Conservation (phyloP, 2,888 invertebrate genomes). For the Xestobium rufovillosum region DNA sequence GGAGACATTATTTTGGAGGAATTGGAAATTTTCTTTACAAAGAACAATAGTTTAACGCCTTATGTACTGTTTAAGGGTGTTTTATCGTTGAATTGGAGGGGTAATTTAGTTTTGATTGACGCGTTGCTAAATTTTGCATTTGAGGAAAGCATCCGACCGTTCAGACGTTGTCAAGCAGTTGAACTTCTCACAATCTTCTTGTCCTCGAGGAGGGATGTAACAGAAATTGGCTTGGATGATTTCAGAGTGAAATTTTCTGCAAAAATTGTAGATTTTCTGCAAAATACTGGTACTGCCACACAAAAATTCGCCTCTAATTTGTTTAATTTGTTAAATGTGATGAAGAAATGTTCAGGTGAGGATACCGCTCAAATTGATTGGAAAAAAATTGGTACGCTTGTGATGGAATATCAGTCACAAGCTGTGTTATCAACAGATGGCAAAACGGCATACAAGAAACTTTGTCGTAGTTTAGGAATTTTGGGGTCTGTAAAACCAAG, state of each 20-base stretch:
- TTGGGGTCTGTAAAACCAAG: constrained; percentile 35
- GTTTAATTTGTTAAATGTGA: constrained; percentile 48
- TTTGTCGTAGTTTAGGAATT: constrained; percentile 41
- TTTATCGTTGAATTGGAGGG: constrained; percentile 58
- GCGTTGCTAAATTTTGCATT: constrained; percentile 55
- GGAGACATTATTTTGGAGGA: constrained; percentile 48
- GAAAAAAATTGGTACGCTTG: constrained; percentile 36
- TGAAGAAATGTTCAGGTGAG: constrained; percentile 44
- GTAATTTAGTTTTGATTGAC: constrained; percentile 53
- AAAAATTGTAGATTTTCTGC: constrained; percentile 41
- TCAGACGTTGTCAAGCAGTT: constrained; percentile 58
- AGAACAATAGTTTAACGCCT: constrained; percentile 57
- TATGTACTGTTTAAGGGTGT: constrained; percentile 58
- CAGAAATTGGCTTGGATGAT: constrained; percentile 19
- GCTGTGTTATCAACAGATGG: constrained; percentile 42
- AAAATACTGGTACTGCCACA: constrained; percentile 41
- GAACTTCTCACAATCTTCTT: constrained; percentile 57
- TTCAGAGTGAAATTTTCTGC: constrained; percentile 43
- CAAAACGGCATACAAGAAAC: constrained; percentile 43
- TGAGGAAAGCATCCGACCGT: constrained; percentile 53
- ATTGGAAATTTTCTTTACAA: constrained; percentile 53
- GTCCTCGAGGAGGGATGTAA: constrained; percentile 37
- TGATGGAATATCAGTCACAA: constrained; percentile 38
- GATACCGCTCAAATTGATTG: constrained; percentile 39
- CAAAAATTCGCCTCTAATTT: constrained; percentile 52